Evolutionary conservation across 2,113 vertebrate species (phyloP).

Genomic region (Psophia crepitans): DNA sequence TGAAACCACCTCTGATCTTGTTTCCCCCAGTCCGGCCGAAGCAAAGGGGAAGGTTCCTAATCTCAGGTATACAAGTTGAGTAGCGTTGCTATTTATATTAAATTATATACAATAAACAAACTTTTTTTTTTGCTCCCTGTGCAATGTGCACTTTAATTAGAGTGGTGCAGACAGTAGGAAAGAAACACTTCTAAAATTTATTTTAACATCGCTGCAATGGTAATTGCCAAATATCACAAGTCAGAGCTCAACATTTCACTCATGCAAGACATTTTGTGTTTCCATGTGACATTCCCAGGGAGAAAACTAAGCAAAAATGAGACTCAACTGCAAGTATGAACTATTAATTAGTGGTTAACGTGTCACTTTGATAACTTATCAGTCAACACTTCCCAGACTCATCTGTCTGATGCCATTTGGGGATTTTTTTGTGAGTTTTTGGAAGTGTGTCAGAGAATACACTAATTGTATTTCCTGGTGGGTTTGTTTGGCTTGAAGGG

Average conservation of each 20-base stretch:
- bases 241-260: neutral
- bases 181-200: neutral
- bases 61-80: rapidly evolving
- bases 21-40: neutral
- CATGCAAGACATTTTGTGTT: neutral
- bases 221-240: neutral
- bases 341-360: neutral
- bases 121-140: neutral
- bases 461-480: neutral
- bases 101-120: neutral
- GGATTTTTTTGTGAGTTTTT: neutral
- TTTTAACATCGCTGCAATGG: neutral
- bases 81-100: neutral
- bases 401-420: neutral
- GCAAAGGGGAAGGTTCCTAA: neutral
- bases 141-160: neutral
- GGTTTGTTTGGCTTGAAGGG: neutral
- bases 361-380: neutral
- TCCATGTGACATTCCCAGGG: neutral
- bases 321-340: neutral
- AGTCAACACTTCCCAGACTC: neutral
- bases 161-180: neutral
- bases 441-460: neutral
- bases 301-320: slow-evolving; percentile 15
- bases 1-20: neutral